Evolutionary conservation across 2,797 vertebrate genomes (phyloP).

Genomic region (Rhodeus uyekii): DNA sequence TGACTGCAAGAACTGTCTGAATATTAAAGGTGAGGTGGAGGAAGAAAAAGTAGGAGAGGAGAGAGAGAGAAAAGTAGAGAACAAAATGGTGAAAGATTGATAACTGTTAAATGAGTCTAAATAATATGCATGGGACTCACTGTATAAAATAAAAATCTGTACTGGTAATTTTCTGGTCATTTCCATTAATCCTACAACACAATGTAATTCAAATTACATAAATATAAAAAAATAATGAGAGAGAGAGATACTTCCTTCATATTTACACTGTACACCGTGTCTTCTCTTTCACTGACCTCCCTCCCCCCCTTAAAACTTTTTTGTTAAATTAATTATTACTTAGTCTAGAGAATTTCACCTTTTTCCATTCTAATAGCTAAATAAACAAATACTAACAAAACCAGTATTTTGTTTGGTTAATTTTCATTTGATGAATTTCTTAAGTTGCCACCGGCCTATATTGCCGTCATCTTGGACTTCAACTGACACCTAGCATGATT

Average conservation of each 20-base stretch:
- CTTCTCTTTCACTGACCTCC: too few species aligned
- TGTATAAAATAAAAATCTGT: too few species aligned
- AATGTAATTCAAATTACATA: too few species aligned
- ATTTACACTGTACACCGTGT: too few species aligned
- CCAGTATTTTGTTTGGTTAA: not conserved
- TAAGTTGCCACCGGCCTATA: not conserved
- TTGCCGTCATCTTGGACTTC: not conserved
- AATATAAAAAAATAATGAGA: too few species aligned
- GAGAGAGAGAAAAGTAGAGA: not conserved
- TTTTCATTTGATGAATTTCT: not conserved
- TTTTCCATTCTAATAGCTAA: not conserved
- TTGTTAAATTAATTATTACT: not conserved
- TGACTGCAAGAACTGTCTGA: slow-evolving; percentile 8
- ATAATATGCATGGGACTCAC: too few species aligned
- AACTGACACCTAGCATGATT: not conserved
- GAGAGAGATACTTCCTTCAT: too few species aligned
- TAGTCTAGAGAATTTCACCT: not conserved
- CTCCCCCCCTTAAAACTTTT: too few species aligned
- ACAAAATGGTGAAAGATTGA: slow-evolving; percentile 32
- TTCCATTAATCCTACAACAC: too few species aligned
- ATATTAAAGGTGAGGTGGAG: not conserved
- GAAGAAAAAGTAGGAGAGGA: not conserved
- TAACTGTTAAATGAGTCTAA: slow-evolving; percentile 61
- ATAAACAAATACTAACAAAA: not conserved
- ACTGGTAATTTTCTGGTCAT: too few species aligned